Percentiles rank a stretch among this genome's conserved stretches.
Conservation (phyloP, 1,140 invertebrate species). For the Lepidurus arcticus region DNA sequence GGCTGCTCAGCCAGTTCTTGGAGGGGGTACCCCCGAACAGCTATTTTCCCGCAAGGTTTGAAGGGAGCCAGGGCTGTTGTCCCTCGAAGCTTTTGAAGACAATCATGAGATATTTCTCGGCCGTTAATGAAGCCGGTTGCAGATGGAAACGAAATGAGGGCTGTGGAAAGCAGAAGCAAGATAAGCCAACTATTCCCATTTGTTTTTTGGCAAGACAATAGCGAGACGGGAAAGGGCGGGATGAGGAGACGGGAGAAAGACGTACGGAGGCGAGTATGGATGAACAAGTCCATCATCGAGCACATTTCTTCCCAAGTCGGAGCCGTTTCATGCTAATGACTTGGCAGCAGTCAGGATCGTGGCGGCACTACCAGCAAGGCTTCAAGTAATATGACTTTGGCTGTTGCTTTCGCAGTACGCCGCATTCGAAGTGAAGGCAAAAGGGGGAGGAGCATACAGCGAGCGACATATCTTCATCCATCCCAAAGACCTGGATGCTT, state of each 20-base stretch:
- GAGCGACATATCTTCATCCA: not conserved
- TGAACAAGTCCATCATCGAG: slow-evolving; percentile 18
- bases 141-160: slow-evolving; percentile 5
- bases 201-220: slow-evolving; percentile 22
- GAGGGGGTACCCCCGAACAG: no score
- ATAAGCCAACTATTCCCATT: slow-evolving; percentile 13
- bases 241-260: not conserved
- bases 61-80: no score
- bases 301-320: slow-evolving; percentile 19
- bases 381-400: slow-evolving; percentile 1
- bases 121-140: not conserved
- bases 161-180: slow-evolving; percentile 4
- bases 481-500: not conserved
- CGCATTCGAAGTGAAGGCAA: not conserved
- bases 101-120: slow-evolving; percentile 10
- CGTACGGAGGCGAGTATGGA: not conserved
- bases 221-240: not conserved
- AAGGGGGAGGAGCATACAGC: not conserved
- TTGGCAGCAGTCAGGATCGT: not conserved
- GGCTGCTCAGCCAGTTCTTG: not conserved
- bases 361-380: not conserved
- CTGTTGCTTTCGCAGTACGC: not conserved
- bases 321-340: slow-evolving; percentile 19
- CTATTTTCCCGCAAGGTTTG: no score
- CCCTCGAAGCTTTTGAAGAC: no score